Conservation (phyloP, 2,888 invertebrate species). For the Lasioglossum calceatum region DNA sequence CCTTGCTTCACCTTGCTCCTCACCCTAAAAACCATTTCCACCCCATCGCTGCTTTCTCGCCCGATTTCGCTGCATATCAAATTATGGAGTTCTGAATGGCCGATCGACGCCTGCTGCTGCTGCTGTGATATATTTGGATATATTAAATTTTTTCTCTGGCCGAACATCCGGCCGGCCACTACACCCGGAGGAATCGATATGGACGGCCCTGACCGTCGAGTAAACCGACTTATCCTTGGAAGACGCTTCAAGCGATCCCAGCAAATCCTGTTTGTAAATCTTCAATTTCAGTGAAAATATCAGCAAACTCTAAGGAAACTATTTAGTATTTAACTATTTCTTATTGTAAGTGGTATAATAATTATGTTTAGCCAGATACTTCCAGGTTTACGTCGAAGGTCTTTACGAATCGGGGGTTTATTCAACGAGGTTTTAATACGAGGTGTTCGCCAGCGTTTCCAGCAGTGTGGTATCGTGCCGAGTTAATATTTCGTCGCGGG, state of each 20-base stretch:
- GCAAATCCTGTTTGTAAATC: slow-evolving; percentile 11
- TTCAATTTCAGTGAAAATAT: neutral
- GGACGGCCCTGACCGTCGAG: slow-evolving; percentile 17
- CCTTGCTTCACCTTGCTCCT: slow-evolving; percentile 66
- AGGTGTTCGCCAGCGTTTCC: neutral
- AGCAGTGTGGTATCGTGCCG: neutral
- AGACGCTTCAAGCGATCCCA: neutral
- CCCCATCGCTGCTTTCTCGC: slow-evolving; percentile 77
- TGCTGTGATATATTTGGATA: slow-evolving; percentile 84
- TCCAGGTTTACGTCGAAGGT: neutral
- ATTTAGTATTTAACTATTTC: neutral
- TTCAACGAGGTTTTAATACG: neutral
- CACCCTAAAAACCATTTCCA: slow-evolving; percentile 79
- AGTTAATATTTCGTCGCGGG: slow-evolving; percentile 16
- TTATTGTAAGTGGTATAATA: neutral
- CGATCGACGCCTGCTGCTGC: slow-evolving; percentile 82
- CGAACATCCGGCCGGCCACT: slow-evolving; percentile 57
- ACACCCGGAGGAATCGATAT: slow-evolving; percentile 60
- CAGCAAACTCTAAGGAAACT: neutral
- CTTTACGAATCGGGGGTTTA: neutral
- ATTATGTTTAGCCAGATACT: neutral
- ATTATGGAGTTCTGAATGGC: slow-evolving; percentile 83
- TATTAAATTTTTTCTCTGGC: slow-evolving; percentile 81
- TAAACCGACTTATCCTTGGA: neutral
- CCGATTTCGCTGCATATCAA: slow-evolving; percentile 83